Percentiles rank a stretch among this genome's conserved stretches.
Evolutionary conservation across 2,113 vertebrate species (phyloP).

Genomic region (Rallus limicola): DNA sequence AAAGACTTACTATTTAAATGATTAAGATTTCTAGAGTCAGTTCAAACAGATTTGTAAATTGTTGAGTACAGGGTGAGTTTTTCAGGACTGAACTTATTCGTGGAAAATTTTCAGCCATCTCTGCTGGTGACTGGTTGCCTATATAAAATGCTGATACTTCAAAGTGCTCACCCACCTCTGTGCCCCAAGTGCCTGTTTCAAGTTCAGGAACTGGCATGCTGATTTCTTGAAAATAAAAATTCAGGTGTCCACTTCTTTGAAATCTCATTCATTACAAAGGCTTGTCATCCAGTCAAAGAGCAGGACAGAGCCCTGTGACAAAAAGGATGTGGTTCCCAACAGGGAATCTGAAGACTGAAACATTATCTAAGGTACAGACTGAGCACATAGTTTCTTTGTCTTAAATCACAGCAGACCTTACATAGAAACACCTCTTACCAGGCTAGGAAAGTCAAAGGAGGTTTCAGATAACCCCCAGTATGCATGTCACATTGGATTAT

Average conservation of each 20-base stretch:
- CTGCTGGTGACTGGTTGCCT: neutral
- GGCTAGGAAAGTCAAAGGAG: neutral
- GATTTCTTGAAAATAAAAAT: neutral
- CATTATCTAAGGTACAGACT: neutral
- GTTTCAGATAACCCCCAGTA: neutral
- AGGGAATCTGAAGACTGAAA: neutral
- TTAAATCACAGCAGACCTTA: neutral
- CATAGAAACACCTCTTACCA: neutral
- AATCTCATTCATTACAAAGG: neutral
- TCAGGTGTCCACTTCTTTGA: neutral
- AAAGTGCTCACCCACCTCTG: neutral
- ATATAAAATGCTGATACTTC: neutral
- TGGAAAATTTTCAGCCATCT: neutral
- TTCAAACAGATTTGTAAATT: neutral
- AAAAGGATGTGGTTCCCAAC: neutral
- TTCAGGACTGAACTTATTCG: neutral
- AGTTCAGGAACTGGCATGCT: neutral
- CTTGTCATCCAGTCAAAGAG: neutral
- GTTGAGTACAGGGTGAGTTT: neutral
- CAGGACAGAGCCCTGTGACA: neutral
- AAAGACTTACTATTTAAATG: neutral
- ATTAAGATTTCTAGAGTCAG: neutral
- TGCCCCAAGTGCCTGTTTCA: neutral
- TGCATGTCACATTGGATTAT: neutral
- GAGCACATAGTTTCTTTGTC: neutral